Evolutionary conservation across 2,113 vertebrate species (phyloP), one percentile per base, ranked within the genome.

Genomic region (Equus przewalskii): DNA sequence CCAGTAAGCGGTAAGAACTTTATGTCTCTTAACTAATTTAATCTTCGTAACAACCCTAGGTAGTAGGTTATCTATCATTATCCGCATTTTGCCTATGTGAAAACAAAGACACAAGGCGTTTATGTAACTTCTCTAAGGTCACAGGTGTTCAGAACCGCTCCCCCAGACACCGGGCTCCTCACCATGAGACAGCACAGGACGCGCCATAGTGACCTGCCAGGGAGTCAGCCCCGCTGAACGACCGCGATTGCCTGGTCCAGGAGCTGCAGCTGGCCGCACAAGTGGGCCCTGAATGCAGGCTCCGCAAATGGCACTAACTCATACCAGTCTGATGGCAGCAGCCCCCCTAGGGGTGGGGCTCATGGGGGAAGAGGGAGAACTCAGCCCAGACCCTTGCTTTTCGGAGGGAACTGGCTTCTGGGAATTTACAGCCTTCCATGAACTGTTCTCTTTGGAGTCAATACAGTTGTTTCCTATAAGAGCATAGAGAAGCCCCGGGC

Each of bases 111-210:
- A 60, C 1, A 5, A 10, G 12, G 21, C 56, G 0, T 16, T 22
- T 76, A 14, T 19, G 21, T 79, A 11, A 24, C 69, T 64, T 64
- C 81, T 65, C 22, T 21, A 44, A 56, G 65, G 21, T 62, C 69
- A 41, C 56, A 33, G 76, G 65, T 82, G 19, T 67, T 54, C 51
- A 54, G 81, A 73, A 69, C 36, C 3, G 1, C 21, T 51, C 8
- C 62, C 33, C 0, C 15, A 69, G n/a, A 33, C 30, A 3, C 54
- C 1, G 0, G 2, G 26, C 41, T 24, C 54, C 80, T 51, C 36
- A 16, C 70, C 6, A 0, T 1, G 75, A 51, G 76, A n/a, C 5
- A 76, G 80, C 30, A 7, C 44, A 11, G 86, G 36, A 36, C 44
- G 22, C 0, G 10, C 36, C 21, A 3, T 11, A 5, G 1, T 41